phyloP scores from a whole-genome alignment of 23 tunicate genomes.

The Phallusia fumigata region DNA sequence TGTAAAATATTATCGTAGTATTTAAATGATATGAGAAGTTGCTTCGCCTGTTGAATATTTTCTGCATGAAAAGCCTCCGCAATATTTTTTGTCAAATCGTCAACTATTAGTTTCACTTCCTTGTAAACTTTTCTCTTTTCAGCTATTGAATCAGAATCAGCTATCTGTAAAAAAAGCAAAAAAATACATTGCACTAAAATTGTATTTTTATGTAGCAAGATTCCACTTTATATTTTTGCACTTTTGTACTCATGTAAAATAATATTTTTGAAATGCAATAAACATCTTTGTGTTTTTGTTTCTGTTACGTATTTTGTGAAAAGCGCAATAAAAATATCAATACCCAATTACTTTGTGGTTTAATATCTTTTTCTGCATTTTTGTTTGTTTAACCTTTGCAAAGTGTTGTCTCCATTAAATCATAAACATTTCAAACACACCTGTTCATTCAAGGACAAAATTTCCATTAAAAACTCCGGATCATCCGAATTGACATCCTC shows the following conservation, averaged over 20 bases:
- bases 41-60: conserved; percentile 33
- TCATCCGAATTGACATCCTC: conserved; percentile 74
- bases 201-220: background rate
- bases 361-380: too few relatives aligned
- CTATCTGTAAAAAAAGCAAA: conserved; percentile 27
- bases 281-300: too few relatives aligned
- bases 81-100: conserved; percentile 37
- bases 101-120: conserved; percentile 17
- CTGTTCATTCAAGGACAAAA: conserved; percentile 86
- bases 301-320: too few relatives aligned
- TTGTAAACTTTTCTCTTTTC: conserved; percentile 11
- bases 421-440: conserved; percentile 25
- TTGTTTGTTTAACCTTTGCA: too few relatives aligned
- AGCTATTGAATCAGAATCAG: conserved; percentile 22
- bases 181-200: background rate
- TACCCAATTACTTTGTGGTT: too few relatives aligned
- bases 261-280: background rate
- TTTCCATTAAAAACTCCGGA: conserved; percentile 83
- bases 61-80: conserved; percentile 36
- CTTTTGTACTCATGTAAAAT: background rate
- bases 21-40: conserved; percentile 44
- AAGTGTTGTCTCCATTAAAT: too few relatives aligned
- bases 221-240: conserved; percentile 1
- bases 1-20: conserved; percentile 65
- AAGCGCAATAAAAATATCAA: too few relatives aligned